phyloP scores from a whole-genome alignment of 2,888 invertebrate genomes.

The Pachydiplax longipennis region DNA sequence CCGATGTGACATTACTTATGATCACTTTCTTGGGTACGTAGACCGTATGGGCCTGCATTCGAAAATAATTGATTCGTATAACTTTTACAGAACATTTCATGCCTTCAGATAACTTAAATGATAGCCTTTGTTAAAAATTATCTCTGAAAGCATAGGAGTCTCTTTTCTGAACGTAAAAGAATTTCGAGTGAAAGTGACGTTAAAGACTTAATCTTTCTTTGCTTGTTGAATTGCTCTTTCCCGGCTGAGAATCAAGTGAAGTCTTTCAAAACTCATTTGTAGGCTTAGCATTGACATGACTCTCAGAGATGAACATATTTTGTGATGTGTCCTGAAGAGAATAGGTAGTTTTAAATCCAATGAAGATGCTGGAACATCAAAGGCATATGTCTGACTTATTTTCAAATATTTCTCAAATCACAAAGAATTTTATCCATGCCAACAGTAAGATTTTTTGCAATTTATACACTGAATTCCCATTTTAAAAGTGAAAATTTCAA shows the following conservation, averaged over 20 bases:
- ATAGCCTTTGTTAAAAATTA: not conserved
- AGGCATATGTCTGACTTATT: not conserved
- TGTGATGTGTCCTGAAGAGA: slow-evolving; percentile 31
- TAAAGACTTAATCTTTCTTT: not conserved
- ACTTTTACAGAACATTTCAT: not conserved
- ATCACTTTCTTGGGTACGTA: slow-evolving; percentile 63
- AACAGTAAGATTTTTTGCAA: not conserved
- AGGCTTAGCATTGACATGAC: slow-evolving; percentile 1
- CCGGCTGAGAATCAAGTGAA: slow-evolving; percentile 13
- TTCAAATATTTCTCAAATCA: not conserved
- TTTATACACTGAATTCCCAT: not conserved
- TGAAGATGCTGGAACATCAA: slow-evolving; percentile 8
- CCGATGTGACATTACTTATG: slow-evolving; percentile 54
- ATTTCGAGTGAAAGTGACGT: not conserved
- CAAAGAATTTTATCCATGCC: not conserved
- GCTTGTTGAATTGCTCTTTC: not conserved
- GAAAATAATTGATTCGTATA: slow-evolving; percentile 35
- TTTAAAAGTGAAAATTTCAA: not conserved
- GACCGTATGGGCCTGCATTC: slow-evolving; percentile 72
- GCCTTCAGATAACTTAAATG: slow-evolving; percentile 8
- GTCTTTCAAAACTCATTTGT: not conserved
- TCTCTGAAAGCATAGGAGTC: not conserved
- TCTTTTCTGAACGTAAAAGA: not conserved
- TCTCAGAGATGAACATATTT: not conserved
- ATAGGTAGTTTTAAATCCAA: not conserved